These are phyloP conservation scores for Dicycla oo DNA, from an alignment of 2,888 invertebrate genomes.

Conservation along the genomic window DNA sequence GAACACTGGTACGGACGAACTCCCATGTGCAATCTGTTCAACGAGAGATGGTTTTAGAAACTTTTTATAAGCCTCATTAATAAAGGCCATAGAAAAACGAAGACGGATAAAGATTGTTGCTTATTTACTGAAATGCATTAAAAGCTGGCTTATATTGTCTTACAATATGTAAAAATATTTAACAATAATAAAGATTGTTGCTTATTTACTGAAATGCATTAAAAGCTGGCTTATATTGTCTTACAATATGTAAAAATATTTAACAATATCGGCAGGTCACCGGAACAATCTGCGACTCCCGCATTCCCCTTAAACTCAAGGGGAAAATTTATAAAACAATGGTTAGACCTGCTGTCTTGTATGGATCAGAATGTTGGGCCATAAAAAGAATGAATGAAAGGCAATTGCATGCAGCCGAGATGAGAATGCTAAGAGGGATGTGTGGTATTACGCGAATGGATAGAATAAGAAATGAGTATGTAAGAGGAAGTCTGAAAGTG, in stretches of 20 bases:
- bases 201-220: background rate
- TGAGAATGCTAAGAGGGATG: too few relatives aligned
- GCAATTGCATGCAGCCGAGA: too few relatives aligned
- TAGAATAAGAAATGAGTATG: too few relatives aligned
- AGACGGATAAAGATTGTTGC: background rate
- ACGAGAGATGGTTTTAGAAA: background rate
- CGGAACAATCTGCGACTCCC: too few relatives aligned
- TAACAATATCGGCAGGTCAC: too few relatives aligned
- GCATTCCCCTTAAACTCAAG: too few relatives aligned
- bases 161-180: background rate
- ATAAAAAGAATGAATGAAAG: too few relatives aligned
- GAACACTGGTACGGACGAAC: constrained; percentile 88
- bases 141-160: background rate
- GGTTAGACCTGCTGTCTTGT: too few relatives aligned
- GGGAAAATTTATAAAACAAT: too few relatives aligned
- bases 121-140: background rate
- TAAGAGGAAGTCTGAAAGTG: too few relatives aligned
- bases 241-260: background rate
- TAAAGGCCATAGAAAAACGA: background rate
- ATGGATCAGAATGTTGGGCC: too few relatives aligned
- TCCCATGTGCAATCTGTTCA: constrained; percentile 86
- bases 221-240: background rate
- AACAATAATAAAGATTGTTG: background rate
- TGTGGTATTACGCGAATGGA: too few relatives aligned
- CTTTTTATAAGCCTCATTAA: background rate